Evolutionary conservation across 2,888 invertebrate genomes (phyloP).

Genomic region (Cosmia trapezina): DNA sequence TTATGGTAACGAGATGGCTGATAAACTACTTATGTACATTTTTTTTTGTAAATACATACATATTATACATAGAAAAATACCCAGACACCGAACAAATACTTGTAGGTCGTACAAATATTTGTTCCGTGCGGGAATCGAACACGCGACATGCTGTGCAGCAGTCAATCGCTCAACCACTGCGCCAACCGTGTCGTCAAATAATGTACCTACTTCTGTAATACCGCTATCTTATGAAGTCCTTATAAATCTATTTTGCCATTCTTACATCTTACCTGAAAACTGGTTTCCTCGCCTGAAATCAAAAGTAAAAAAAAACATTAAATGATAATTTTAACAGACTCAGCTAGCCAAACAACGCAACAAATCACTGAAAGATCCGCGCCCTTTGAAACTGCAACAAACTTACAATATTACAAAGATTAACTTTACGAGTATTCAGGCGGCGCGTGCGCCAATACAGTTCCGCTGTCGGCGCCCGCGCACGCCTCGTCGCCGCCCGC

Average conservation of each 20-base stretch:
- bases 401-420: constrained; percentile 80
- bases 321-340: not conserved
- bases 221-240: not conserved
- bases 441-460: constrained; percentile 80
- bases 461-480: constrained; percentile 84
- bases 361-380: constrained; percentile 54
- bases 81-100: too few relatives aligned
- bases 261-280: not conserved
- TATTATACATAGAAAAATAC: too few relatives aligned
- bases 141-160: too few relatives aligned
- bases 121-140: too few relatives aligned
- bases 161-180: too few relatives aligned
- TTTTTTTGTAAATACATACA: too few relatives aligned
- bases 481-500: constrained; percentile 88
- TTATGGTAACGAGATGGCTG: too few relatives aligned
- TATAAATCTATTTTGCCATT: not conserved
- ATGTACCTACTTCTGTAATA: not conserved
- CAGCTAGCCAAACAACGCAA: constrained; percentile 20
- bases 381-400: constrained; percentile 76
- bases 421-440: constrained; percentile 78
- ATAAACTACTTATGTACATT: too few relatives aligned
- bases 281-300: not conserved
- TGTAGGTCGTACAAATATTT: too few relatives aligned
- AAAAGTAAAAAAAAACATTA: not conserved
- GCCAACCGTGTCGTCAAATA: too few relatives aligned